These are phyloP conservation scores for Chrysotoxum bicinctum DNA, from an alignment of 2,888 invertebrate genomes.

Conservation along the genomic window DNA sequence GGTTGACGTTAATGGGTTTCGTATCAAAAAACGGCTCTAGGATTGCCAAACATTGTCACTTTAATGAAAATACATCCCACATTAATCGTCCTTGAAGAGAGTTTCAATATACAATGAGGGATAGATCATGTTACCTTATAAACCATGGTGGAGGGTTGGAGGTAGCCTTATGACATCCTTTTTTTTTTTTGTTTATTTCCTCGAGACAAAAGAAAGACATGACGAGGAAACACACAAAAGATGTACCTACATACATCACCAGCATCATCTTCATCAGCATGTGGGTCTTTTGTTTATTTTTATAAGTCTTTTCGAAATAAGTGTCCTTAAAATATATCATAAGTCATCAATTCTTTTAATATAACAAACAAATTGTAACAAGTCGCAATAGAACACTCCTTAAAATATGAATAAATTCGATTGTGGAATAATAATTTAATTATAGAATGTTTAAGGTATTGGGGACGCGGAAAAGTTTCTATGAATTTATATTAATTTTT, in stretches of 20 bases:
- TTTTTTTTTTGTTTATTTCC: slow-evolving; percentile 40
- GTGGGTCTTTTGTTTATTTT: slow-evolving; percentile 63
- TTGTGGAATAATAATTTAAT: too few species aligned
- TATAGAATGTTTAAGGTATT: too few species aligned
- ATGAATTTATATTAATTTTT: too few species aligned
- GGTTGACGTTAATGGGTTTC: slow-evolving; percentile 67
- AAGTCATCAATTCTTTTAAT: not conserved
- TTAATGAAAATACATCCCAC: slow-evolving; percentile 65
- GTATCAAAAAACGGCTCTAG: slow-evolving; percentile 43
- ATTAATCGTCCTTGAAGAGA: slow-evolving; percentile 36
- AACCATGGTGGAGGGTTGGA: slow-evolving; percentile 40
- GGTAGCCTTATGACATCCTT: slow-evolving; percentile 64
- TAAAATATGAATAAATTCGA: not conserved
- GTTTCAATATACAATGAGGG: slow-evolving; percentile 73
- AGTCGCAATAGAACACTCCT: not conserved
- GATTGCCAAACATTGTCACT: slow-evolving; percentile 50
- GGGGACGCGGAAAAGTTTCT: too few species aligned
- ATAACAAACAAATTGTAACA: not conserved
- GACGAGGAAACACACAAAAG: slow-evolving; percentile 54
- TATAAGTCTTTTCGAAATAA: not conserved
- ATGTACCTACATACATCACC: not conserved
- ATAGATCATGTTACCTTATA: slow-evolving; percentile 76
- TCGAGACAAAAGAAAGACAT: slow-evolving; percentile 46
- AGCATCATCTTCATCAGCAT: slow-evolving; percentile 11
- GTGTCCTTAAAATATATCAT: slow-evolving; percentile 25